Evolutionary conservation across 2,113 vertebrate species (phyloP), one percentile per base, ranked within the genome.

Genomic region (Platichthys flesus): DNA sequence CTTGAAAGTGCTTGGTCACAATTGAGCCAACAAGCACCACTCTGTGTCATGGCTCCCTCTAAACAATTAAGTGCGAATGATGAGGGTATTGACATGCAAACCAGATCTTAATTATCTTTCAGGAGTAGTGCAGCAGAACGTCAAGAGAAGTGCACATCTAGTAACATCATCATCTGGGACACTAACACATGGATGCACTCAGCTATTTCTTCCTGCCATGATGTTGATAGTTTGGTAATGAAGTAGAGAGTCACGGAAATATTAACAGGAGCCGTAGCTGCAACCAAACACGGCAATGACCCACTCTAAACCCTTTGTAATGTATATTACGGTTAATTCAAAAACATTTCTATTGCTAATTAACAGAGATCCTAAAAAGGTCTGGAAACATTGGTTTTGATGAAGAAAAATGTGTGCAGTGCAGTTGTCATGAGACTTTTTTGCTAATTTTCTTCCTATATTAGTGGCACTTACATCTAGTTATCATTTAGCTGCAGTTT

Each of bases 1-100:
- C 62, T 49, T 71, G 74, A n/a, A 85, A 67, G 52, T 66, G 67
- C 66, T 54, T 1, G 52, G 67, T 85, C 61, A 80, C 26, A 82
- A 12, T 0, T 1, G 51, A 54, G 15, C 56, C 35, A 81, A 68
- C 57, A 51, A 35, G 10, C 23, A 61, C 2, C 37, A 60, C 9
- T 37, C 14, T 64, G 20, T 67, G 42, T 76, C 49, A 77, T 31
- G 15, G 31, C 60, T 67, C 35, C 67, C 5, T 60, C 15, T n/a
- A 67, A 75, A 73, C 66, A 61, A 69, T 62, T 3, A 40, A 23
- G 31, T 76, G 20, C 21, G 52, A 47, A 69, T 71, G 57, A 59
- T 59, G 21, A 62, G 20, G 47, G 37, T 26, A 59, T 68, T 68
- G 28, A 72, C 51, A 67, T 73, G 23, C 54, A 73, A 71, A 72